Evolutionary conservation across 2,113 vertebrate genomes (phyloP), one percentile per base, ranked within the genome.

Genomic region (Petaurus breviceps): DNA sequence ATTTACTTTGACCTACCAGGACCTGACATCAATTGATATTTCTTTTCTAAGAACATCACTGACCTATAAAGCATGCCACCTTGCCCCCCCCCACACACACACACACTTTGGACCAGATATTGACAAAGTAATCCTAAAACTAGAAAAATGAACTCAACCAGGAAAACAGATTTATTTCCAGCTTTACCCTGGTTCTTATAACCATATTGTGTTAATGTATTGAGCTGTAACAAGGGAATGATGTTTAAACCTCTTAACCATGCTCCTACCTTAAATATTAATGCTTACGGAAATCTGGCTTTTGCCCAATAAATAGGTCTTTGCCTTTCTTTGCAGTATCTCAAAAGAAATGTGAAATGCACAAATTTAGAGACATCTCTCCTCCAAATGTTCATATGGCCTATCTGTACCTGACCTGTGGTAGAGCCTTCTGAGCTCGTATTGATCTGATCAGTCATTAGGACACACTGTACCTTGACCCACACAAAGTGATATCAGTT

Each of bases 101-200:
- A 49, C 47, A 49, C 47, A 49, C 6, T 43, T 43, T 23, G 43
- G n/a, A 91, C 11, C 77, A 90, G 51, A 49, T 89, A n/a, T 92
- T 61, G 57, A 37, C 92, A 92, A 94, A 7, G 51, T 26, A 43
- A 84, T 84, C 68, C 37, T 84, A 43, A n/a, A 84, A 1, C 43
- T 92, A 95, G 28, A 89, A 77, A 90, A 47, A 90, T 77, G 19
- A 93, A 54, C 92, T 95, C 61, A 95, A 51, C 91, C 90, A 77
- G 12, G 22, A 43, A 49, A 94, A 26, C 26, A 53, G 31, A 68
- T 91, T 93, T 93, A 52, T 9, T 52, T 93, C 94, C 31, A 90
- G 25, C 89, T 37, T n/a, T 51, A 94, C n/a, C 19, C 68, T 43
- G 12, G 6, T 84, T 84, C n/a, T 84, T 84, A 84, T 22, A 84